These are phyloP conservation scores for Oreortyx pictus DNA, from an alignment of 2,797 vertebrate species.

Conservation along the genomic window DNA sequence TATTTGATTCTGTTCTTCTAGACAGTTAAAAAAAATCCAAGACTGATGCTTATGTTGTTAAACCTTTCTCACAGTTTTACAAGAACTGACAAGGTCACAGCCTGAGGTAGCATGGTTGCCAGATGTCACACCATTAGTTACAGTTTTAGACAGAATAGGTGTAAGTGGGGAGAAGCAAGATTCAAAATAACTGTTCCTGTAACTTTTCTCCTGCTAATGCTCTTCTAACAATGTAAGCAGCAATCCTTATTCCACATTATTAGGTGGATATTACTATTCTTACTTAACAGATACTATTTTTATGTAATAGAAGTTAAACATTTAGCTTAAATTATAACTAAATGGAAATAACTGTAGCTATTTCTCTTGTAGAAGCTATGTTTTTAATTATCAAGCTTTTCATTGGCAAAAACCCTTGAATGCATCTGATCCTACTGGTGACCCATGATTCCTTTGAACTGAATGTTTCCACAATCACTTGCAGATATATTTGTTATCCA, in stretches of 20 bases:
- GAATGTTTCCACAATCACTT: not conserved
- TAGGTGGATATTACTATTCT: not conserved
- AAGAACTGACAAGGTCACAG: slow-evolving; percentile 50
- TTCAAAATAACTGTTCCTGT: slow-evolving; percentile 44
- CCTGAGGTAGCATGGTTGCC: slow-evolving; percentile 56
- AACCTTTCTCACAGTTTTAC: slow-evolving; percentile 46
- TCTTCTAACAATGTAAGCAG: not conserved
- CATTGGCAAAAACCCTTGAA: not conserved
- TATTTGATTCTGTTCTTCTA: slow-evolving; percentile 34
- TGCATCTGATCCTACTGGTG: not conserved
- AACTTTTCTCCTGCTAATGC: not conserved
- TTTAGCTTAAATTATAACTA: not conserved
- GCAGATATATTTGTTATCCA: slow-evolving; percentile 17
- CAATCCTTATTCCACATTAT: not conserved
- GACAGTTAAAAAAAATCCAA: slow-evolving; percentile 5
- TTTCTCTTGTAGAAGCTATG: not conserved
- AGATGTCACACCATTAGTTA: slow-evolving; percentile 63
- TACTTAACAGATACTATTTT: not conserved
- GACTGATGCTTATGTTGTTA: slow-evolving; percentile 19
- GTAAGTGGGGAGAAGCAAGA: slow-evolving; percentile 5
- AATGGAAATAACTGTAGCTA: not conserved
- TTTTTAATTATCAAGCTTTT: slow-evolving; percentile 32
- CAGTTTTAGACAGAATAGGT: slow-evolving; percentile 38
- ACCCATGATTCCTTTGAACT: slow-evolving; percentile 31
- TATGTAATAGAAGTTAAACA: not conserved